phyloP scores from a whole-genome alignment of 2,113 vertebrate genomes.

The Crypturellus undulatus region DNA sequence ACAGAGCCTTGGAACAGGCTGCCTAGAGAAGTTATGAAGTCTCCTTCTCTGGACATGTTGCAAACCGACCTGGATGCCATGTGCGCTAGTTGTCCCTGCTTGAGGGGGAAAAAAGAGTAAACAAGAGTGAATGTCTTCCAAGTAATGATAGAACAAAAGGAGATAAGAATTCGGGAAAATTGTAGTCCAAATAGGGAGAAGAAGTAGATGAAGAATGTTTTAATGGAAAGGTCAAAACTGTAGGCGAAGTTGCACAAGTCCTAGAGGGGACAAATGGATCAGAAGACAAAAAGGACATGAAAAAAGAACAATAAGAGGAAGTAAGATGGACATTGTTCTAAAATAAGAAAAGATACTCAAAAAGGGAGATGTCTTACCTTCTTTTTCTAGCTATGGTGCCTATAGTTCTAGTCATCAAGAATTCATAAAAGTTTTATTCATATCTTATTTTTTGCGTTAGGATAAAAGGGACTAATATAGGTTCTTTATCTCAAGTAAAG shows the following conservation, averaged over 20 bases:
- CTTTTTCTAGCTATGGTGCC: background rate
- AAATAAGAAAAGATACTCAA: background rate
- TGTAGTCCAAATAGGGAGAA: background rate
- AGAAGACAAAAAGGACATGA: background rate
- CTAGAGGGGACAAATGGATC: background rate
- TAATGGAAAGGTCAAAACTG: background rate
- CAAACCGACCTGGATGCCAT: too few species aligned
- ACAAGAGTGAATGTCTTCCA: background rate
- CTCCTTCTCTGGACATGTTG: too few species aligned
- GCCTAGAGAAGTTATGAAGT: too few species aligned
- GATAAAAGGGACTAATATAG: background rate
- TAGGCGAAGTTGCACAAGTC: background rate
- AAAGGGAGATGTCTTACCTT: background rate
- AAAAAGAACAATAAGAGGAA: background rate
- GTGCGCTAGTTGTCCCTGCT: too few species aligned
- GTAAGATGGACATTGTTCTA: background rate
- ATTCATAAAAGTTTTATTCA: background rate
- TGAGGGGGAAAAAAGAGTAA: background rate
- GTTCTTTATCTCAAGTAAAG: background rate
- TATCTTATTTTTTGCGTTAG: background rate
- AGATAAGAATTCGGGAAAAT: background rate
- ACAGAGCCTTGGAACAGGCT: too few species aligned
- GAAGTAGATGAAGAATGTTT: background rate
- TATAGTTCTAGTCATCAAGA: background rate
- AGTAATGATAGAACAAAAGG: background rate